Conservation (phyloP, 2,113 vertebrate species). For the Smithornis capensis region DNA sequence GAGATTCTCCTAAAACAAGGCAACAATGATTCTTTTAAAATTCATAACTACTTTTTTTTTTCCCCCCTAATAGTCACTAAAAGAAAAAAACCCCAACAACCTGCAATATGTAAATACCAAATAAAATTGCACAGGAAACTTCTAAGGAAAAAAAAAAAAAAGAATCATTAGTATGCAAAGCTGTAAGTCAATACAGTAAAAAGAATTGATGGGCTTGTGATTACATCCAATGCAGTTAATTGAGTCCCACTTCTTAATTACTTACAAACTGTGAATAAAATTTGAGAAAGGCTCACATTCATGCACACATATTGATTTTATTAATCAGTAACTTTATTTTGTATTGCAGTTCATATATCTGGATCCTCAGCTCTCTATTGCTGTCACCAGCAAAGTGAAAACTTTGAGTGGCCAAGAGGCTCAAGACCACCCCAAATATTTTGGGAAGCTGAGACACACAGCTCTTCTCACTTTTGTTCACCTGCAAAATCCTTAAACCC, state of each 20-base stretch:
- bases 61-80: not conserved
- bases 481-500: not conserved
- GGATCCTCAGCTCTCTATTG: not conserved
- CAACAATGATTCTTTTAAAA: not conserved
- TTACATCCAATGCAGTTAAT: not conserved
- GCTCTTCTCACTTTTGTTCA: not conserved
- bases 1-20: not conserved
- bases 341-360: not conserved
- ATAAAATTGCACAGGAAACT: not conserved
- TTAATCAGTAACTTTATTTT: not conserved
- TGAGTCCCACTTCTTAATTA: conserved; percentile 17
- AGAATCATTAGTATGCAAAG: not conserved
- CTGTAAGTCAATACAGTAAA: not conserved
- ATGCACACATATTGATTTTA: not conserved
- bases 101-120: not conserved
- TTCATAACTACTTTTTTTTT: not conserved
- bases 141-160: not conserved
- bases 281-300: not conserved
- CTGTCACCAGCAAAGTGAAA: not conserved
- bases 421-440: not conserved
- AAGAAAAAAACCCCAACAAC: not conserved
- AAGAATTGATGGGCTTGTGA: not conserved
- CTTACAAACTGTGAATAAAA: not conserved
- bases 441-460: not conserved
- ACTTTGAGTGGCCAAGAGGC: not conserved